phyloP scores from a whole-genome alignment of 1,140 invertebrate genomes.

The Drosophila orena region DNA sequence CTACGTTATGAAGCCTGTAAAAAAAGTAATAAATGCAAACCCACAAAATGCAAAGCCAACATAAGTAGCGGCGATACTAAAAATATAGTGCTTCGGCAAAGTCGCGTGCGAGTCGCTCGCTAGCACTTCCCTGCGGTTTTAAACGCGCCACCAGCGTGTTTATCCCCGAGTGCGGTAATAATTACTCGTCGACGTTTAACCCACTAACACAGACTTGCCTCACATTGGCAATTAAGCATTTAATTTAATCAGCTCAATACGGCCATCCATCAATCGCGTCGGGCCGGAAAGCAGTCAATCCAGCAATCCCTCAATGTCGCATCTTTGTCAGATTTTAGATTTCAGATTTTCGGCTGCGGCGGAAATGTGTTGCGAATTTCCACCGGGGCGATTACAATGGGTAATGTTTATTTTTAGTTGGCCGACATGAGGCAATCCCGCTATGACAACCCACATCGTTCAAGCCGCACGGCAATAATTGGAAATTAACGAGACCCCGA shows the following conservation, averaged over 20 bases:
- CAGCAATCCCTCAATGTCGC: constrained; percentile 54
- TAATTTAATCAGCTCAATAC: constrained; percentile 46
- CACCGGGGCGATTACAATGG: constrained; percentile 10
- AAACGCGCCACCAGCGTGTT: constrained; percentile 12
- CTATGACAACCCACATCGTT: constrained; percentile 41
- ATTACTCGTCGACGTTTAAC: constrained; percentile 61
- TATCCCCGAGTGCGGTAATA: constrained; percentile 46
- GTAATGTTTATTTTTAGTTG: constrained; percentile 29
- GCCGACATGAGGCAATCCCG: constrained; percentile 32
- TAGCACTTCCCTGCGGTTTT: constrained; percentile 27
- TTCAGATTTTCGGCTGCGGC: constrained; percentile 38
- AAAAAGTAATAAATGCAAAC: constrained; percentile 13
- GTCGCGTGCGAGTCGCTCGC: constrained; percentile 11
- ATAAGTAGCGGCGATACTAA: constrained; percentile 18
- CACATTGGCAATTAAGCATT: constrained; percentile 43
- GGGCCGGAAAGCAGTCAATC: constrained; percentile 16
- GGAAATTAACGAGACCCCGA: constrained; percentile 60
- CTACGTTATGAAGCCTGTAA: constrained; percentile 1
- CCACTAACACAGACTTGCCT: constrained; percentile 61
- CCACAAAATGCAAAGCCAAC: neutral
- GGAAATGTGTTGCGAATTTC: constrained; percentile 70
- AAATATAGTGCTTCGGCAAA: constrained; percentile 4
- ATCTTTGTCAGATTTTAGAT: constrained; percentile 39
- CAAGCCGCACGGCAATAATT: constrained; percentile 35
- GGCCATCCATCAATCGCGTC: constrained; percentile 37